Evolutionary conservation across 1,140 invertebrate species (phyloP).

Genomic region (Sycophila sp.): DNA sequence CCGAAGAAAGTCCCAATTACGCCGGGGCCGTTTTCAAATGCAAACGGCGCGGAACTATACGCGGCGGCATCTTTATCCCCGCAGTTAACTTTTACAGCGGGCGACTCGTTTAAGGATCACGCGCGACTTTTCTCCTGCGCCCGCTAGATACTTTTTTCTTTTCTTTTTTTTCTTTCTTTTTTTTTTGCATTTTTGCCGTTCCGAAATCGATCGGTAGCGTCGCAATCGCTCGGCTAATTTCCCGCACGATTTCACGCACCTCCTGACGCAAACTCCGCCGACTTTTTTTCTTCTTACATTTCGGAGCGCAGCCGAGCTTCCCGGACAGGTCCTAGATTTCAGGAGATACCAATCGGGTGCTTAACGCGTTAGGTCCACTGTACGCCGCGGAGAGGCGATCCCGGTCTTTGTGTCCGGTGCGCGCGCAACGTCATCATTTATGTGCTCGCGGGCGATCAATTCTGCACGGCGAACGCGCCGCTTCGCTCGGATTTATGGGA

Average conservation of each 20-base stretch:
- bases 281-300: background rate
- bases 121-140: background rate
- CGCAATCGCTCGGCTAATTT: background rate
- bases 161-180: too few relatives aligned
- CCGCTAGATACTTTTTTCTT: too few relatives aligned
- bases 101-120: too few relatives aligned
- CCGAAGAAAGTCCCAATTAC: slow-evolving; percentile 23
- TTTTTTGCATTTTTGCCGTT: background rate
- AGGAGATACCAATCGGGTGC: background rate
- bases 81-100: slow-evolving; percentile 24
- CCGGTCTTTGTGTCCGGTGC: background rate
- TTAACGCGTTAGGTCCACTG: background rate
- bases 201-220: background rate
- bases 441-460: background rate
- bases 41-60: slow-evolving; percentile 19
- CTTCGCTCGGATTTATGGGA: background rate
- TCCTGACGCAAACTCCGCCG: background rate
- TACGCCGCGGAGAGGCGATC: background rate
- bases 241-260: background rate
- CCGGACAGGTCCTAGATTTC: background rate
- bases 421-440: slow-evolving; percentile 22
- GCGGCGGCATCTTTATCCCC: slow-evolving; percentile 24
- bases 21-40: slow-evolving; percentile 25
- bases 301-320: background rate
- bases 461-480: background rate